phyloP scores from a whole-genome alignment of 1,140 invertebrate species.

The Cecropterus lyciades region DNA sequence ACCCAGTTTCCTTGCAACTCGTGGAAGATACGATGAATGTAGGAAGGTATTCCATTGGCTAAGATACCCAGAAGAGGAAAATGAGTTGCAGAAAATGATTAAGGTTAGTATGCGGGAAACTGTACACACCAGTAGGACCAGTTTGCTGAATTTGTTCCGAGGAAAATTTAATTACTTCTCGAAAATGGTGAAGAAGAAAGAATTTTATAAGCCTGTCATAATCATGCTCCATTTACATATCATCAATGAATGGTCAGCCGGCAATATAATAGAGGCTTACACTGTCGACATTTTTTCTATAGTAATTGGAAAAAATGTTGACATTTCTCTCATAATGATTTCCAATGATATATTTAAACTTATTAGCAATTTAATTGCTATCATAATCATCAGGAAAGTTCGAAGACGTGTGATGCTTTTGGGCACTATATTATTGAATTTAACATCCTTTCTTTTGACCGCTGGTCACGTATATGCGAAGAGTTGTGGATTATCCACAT shows the following conservation, averaged over 20 bases:
- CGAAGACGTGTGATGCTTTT: conserved; percentile 62
- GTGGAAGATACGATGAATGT: conserved; percentile 76
- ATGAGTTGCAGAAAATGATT: conserved; percentile 67
- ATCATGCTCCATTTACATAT: conserved; percentile 68
- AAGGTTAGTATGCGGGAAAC: conserved; percentile 40
- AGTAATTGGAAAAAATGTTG: conserved; percentile 70
- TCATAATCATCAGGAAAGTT: conserved; percentile 59
- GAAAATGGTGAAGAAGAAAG: conserved; percentile 52
- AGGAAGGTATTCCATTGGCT: conserved; percentile 75
- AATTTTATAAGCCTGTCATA: conserved; percentile 67
- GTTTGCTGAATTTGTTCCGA: background rate
- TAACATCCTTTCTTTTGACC: conserved; percentile 42
- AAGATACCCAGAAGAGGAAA: conserved; percentile 67
- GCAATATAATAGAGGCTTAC: conserved; percentile 86
- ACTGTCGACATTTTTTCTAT: conserved; percentile 85
- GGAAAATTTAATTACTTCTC: conserved; percentile 38
- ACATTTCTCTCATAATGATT: conserved; percentile 86
- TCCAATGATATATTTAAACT: conserved; percentile 84
- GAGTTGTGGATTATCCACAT: conserved; percentile 30
- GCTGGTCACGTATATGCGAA: conserved; percentile 27
- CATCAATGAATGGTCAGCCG: conserved; percentile 57
- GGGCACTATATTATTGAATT: conserved; percentile 8
- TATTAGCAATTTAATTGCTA: conserved; percentile 63
- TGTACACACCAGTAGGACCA: background rate
- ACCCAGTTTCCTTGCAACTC: conserved; percentile 86